Base-by-base conservation (phyloP, 2,113 vertebrate species). In the Manacus vitellinus region DNA sequence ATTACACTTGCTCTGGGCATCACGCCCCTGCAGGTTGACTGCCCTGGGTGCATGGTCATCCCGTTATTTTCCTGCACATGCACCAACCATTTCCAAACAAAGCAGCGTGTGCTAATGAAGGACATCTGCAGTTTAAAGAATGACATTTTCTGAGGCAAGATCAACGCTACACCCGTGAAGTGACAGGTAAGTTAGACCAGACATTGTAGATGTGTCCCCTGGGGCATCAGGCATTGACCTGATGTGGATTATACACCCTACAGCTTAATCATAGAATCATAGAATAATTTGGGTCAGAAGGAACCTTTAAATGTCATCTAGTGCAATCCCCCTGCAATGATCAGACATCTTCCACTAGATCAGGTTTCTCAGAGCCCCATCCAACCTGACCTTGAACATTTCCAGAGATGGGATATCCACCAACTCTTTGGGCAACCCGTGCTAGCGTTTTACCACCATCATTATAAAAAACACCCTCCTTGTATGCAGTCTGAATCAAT, bases 91-190 rank as follows among this genome's bases (percentile, higher is more conserved):
- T 61, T 75, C 56, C 1, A 4, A 87, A 76, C 44, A 75, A 80
- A 74, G 61, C 12, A 72, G 33, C 1, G 0, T 35, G 80, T 91
- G 85, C 87, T 97, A 85, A 89, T 75, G 51, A 96, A 96, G 81
- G 94, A 88, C 91, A 94, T 92, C 82, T 95, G 85, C 73, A 96
- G 59, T 96, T 96, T 91, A 70, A 76, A 85, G 77, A 89, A 94
- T 96, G 76, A 75, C 8, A 51, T 94, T 95, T 97, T 95, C 88
- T 31, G 61, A 94, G 91, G 89, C 82, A 88, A 95, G 93, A 93
- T 88, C 94, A 92, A 59, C 1, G 8, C 23, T 81, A 43, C 65
- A 75, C 68, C 68, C 39, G 0, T 82, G 30, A 68, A 94, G 30
- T 70, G 88, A 96, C 89, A 95, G 76, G 65, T 67, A 68, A 70